These are phyloP conservation scores for Sussaba pulchella DNA, from an alignment of 2,888 invertebrate genomes.

Conservation along the genomic window DNA sequence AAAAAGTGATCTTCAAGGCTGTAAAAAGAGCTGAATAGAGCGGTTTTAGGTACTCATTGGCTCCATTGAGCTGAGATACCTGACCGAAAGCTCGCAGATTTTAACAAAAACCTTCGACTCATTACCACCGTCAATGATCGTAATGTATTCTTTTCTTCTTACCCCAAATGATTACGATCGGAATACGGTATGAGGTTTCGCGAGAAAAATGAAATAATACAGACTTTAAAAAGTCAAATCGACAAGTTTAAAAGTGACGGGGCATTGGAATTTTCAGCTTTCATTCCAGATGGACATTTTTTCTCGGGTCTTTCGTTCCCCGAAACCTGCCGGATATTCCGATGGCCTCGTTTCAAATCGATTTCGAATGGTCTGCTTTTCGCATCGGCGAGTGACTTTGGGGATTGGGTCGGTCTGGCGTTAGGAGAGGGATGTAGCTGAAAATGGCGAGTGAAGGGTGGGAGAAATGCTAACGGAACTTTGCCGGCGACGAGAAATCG, in stretches of 20 bases:
- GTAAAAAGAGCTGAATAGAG: conserved; percentile 9
- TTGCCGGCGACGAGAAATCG: conserved; percentile 28
- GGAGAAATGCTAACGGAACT: conserved; percentile 31
- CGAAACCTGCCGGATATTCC: conserved; percentile 71
- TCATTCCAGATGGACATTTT: conserved; percentile 42
- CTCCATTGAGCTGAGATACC: background rate
- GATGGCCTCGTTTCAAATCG: conserved; percentile 81
- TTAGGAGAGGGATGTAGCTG: conserved; percentile 21
- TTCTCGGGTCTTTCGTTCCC: conserved; percentile 9
- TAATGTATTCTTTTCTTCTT: conserved; percentile 4
- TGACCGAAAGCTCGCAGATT: background rate
- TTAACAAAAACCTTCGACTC: background rate
- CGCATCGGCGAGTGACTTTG: conserved; percentile 74
- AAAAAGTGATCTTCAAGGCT: conserved; percentile 29
- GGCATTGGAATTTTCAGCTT: conserved; percentile 37
- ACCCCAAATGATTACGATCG: background rate
- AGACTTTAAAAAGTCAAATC: conserved; percentile 32
- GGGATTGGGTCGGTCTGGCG: conserved; percentile 15
- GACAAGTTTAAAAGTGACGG: background rate
- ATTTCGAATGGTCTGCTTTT: conserved; percentile 79
- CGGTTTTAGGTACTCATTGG: background rate
- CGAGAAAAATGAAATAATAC: conserved; percentile 15
- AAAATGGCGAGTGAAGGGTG: conserved; percentile 21
- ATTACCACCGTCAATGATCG: conserved; percentile 7
- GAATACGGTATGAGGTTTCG: conserved; percentile 12